Percentiles rank a stretch among this genome's conserved stretches.
phyloP scores from a whole-genome alignment of 1,140 invertebrate genomes.

The Mylabris phalerata region DNA sequence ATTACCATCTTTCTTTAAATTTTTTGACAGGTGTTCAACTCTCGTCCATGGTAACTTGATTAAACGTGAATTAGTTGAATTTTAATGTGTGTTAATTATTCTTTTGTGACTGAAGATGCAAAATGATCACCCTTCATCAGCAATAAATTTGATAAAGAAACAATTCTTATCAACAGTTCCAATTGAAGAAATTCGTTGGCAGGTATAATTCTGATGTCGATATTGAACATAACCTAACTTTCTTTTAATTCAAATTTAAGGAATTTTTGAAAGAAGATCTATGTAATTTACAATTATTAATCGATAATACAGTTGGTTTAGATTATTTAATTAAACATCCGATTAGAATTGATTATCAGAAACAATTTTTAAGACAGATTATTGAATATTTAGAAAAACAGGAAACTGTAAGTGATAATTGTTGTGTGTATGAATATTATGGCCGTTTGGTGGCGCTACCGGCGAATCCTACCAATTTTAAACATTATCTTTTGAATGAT shows the following conservation, averaged over 20 bases:
- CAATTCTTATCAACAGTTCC: slow-evolving; percentile 43
- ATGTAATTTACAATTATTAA: slow-evolving; percentile 39
- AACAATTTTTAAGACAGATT: slow-evolving; percentile 44
- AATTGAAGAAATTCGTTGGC: slow-evolving; percentile 37
- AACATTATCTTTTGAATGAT: slow-evolving; percentile 44
- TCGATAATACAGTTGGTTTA: slow-evolving; percentile 43
- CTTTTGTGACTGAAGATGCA: neutral
- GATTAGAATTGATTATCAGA: slow-evolving; percentile 45
- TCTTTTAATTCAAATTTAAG: slow-evolving; percentile 22
- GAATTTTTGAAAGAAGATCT: slow-evolving; percentile 22
- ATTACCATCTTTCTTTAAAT: too few relatives aligned
- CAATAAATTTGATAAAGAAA: slow-evolving; percentile 18
- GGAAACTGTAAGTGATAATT: slow-evolving; percentile 41
- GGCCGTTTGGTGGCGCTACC: slow-evolving; percentile 38
- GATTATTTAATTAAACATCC: slow-evolving; percentile 41
- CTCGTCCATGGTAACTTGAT: too few relatives aligned
- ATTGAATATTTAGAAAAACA: slow-evolving; percentile 43
- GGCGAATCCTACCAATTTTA: slow-evolving; percentile 39
- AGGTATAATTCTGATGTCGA: slow-evolving; percentile 32
- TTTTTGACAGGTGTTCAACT: too few relatives aligned
- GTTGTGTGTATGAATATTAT: slow-evolving; percentile 41
- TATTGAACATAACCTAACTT: neutral
- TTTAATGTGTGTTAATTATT: too few relatives aligned
- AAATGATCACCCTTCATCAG: neutral
- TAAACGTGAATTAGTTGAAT: too few relatives aligned